Evolutionary conservation across 2,888 invertebrate genomes (phyloP), one percentile per base, ranked within the genome.

Genomic region (Diarsia brunnea): DNA sequence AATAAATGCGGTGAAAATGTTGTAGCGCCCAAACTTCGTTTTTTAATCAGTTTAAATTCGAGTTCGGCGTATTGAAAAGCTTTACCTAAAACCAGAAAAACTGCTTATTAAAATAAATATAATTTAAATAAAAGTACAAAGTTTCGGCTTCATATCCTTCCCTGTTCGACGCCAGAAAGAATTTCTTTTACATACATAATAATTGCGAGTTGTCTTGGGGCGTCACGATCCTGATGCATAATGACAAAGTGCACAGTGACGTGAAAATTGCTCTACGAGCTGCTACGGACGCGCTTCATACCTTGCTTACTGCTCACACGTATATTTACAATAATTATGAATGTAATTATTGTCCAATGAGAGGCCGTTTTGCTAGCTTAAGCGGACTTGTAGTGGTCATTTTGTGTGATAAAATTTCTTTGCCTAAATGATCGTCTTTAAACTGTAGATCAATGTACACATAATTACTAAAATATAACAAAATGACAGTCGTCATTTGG

Each of bases 151-250:
- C 89, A 93, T 74, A 75, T 79, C 75, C 82, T 91, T 92, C 90
- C 58, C 82, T 95, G 94, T 94, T 82, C 94, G 80, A 87, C 84
- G 90, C 91, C 94, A 93, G 91, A 94, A 95, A 94, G 94, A 95
- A 96, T 96, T 95, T 95, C 95, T 96, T 96, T 95, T 94, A 96
- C 95, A 96, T 95, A 96, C 95, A 95, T 94, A 95, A 96, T 96
- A 96, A 96, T 96, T 96, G 96, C 94, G 92, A 95, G 95, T 95
- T 95, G 95, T 96, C 95, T 96, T 91, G 95, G 94, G 96, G 96
- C 96, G 95, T 96, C 96, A 96, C 96, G 96, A 96, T 95, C 94
- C 95, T 93, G 96, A 95, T 95, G 95, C 93, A 95, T 96, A 96
- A 96, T 96, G 96, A 96, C 96, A 96, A 96, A 96, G 95, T 96